Base-by-base conservation (phyloP, 2,888 invertebrate genomes). In the Argynnis bischoffii region DNA sequence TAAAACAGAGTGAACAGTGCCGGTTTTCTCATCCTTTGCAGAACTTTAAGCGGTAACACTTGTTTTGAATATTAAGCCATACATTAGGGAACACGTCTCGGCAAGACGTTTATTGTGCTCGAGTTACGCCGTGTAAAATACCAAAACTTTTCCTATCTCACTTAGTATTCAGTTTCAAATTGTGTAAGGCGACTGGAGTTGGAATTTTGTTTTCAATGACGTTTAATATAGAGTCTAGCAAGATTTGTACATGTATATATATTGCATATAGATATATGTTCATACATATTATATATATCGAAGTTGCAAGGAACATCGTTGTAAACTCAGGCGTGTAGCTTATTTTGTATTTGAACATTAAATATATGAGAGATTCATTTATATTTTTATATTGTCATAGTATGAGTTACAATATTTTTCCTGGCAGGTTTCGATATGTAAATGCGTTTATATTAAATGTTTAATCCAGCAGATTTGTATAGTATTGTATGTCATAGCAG, bases 41-140 rank as follows among this genome's bases (percentile, higher is more conserved):
- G 50, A 68, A 66, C 66, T 68, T 68, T 68, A 69, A 69, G 63
- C 70, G 63, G 72, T 55, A 70, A 66, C 72, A 67, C 70, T 73
- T 68, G 73, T 71, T 74, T 70, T 66, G 72, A 72, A 74, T 74
- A 73, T 73, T 68, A 73, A 72, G 69, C 72, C 69, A 69, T 72
- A 72, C 69, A 72, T 74, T 69, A 69, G 63, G 57, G 57, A 60
- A 59, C 54, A 57, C 64, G 60, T 66, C 66, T 65, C 56, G 67
- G 54, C 57, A 54, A 70, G 69, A 64, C 72, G 63, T 70, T 70
- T 69, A 74, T 74, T 68, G 72, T 67, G 66, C 67, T 53, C 31
- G 61, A 67, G 67, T 63, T 63, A 48, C 53, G 47, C 63, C 51
- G 57, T 67, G 56, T 63, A 53, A 67, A 66, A 66, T 66, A 61